Conservation (phyloP, 2,888 invertebrate species). For the Eucera pruinosa region DNA sequence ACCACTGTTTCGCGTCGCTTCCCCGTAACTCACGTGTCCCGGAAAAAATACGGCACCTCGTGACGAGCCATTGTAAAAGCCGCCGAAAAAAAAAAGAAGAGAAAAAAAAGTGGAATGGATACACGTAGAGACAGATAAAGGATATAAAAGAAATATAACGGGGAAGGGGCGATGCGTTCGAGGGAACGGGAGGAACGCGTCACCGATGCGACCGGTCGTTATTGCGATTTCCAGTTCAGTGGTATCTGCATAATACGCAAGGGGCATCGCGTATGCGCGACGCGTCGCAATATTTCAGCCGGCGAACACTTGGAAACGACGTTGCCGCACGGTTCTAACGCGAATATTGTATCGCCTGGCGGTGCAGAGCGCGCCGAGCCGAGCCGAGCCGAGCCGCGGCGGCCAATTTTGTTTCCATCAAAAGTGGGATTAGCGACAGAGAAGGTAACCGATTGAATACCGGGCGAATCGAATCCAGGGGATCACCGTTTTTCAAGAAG, state of each 20-base stretch:
- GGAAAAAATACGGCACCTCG: constrained; percentile 60
- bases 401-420: constrained; percentile 60
- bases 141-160: not conserved
- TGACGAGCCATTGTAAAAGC: constrained; percentile 43
- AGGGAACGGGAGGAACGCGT: constrained; percentile 29
- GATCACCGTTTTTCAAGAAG: constrained; percentile 61
- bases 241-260: constrained; percentile 64
- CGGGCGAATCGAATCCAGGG: constrained; percentile 46
- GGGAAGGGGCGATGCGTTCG: not conserved
- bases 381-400: not conserved
- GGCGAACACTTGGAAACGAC: constrained; percentile 45
- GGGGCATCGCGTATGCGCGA: constrained; percentile 47
- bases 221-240: constrained; percentile 67
- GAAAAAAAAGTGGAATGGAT: not conserved
- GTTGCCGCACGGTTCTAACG: constrained; percentile 38
- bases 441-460: constrained; percentile 53
- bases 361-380: no score
- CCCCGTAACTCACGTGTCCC: constrained; percentile 61
- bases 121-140: not conserved
- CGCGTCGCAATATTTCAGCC: constrained; percentile 63
- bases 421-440: constrained; percentile 55
- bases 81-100: not conserved
- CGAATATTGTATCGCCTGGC: constrained; percentile 54
- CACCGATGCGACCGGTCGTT: constrained; percentile 56
- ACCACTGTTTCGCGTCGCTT: constrained; percentile 61